Evolutionary conservation across 1,140 invertebrate genomes (phyloP).

Genomic region (Gyrodactylus salaris): DNA sequence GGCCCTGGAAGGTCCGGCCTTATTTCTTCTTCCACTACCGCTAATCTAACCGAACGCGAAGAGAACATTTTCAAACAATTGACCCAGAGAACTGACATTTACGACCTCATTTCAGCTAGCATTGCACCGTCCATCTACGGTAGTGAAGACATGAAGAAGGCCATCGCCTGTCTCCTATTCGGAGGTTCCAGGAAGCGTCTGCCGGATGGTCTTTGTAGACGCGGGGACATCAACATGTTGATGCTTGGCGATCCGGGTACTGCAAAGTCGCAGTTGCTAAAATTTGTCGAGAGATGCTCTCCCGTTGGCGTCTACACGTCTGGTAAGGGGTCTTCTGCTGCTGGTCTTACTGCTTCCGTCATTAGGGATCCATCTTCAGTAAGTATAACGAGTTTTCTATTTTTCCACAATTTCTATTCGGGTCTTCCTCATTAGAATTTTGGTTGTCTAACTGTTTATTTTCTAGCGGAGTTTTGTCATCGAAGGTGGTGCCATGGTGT

Average conservation of each 20-base stretch:
- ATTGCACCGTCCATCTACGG: slow-evolving; percentile 93
- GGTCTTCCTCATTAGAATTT: not conserved
- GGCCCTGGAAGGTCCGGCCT: slow-evolving; percentile 24
- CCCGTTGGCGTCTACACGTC: slow-evolving; percentile 83
- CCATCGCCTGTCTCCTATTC: slow-evolving; percentile 71
- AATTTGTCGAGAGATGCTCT: slow-evolving; percentile 77
- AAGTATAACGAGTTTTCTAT: too few relatives aligned
- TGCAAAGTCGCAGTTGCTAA: slow-evolving; percentile 81
- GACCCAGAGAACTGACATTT: slow-evolving; percentile 45
- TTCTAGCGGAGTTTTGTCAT: slow-evolving; percentile 70
- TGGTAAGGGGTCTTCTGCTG: slow-evolving; percentile 89
- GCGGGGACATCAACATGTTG: slow-evolving; percentile 84
- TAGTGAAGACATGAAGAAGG: slow-evolving; percentile 70
- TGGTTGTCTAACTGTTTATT: slow-evolving; percentile 12
- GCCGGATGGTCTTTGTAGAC: slow-evolving; percentile 62
- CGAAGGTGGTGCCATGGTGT: slow-evolving; percentile 96
- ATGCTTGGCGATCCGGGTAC: slow-evolving; percentile 90
- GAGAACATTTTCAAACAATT: slow-evolving; percentile 59
- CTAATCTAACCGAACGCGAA: slow-evolving; percentile 37
- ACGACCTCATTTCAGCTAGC: slow-evolving; percentile 52
- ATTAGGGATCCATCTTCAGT: slow-evolving; percentile 59
- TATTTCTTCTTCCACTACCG: slow-evolving; percentile 11
- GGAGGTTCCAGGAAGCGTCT: slow-evolving; percentile 41
- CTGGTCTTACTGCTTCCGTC: slow-evolving; percentile 86
- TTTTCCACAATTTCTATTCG: too few relatives aligned